These are phyloP conservation scores for Mesoclemmys tuberculata DNA, from an alignment of 2,113 vertebrate genomes.

Conservation along the genomic window DNA sequence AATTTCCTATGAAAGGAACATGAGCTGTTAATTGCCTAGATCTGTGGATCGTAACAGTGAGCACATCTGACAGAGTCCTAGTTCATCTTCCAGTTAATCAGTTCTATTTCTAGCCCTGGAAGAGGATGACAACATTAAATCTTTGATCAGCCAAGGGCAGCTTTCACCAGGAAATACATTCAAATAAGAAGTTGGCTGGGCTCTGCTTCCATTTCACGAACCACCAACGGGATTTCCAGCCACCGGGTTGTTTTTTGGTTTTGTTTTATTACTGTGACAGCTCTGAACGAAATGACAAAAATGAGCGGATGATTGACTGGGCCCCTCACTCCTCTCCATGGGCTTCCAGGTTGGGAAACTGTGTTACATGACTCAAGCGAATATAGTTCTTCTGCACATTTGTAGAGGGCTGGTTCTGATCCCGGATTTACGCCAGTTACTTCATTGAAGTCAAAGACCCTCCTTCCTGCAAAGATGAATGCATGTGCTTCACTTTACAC, in stretches of 20 bases:
- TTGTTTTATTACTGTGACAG: not conserved
- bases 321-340: not conserved
- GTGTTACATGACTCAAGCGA: not conserved
- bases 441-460: not conserved
- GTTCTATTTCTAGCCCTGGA: not conserved
- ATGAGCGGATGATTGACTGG: not conserved
- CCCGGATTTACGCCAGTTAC: not conserved
- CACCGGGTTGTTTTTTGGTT: not conserved
- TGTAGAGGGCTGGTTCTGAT: fast-evolving
- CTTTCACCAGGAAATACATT: not conserved
- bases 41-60: not conserved
- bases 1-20: not conserved
- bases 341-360: not conserved
- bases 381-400: not conserved
- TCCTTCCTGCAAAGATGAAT: not conserved
- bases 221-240: not conserved
- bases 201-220: not conserved
- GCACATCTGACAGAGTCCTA: not conserved
- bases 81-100: not conserved
- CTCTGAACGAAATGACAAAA: not conserved
- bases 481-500: not conserved
- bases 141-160: not conserved
- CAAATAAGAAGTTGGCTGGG: not conserved
- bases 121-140: not conserved
- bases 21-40: not conserved